A percentile compares a stretch with the other conserved stretches of the same genome.
phyloP scores from a whole-genome alignment of 1,140 invertebrate species.

The Myzus persicae region DNA sequence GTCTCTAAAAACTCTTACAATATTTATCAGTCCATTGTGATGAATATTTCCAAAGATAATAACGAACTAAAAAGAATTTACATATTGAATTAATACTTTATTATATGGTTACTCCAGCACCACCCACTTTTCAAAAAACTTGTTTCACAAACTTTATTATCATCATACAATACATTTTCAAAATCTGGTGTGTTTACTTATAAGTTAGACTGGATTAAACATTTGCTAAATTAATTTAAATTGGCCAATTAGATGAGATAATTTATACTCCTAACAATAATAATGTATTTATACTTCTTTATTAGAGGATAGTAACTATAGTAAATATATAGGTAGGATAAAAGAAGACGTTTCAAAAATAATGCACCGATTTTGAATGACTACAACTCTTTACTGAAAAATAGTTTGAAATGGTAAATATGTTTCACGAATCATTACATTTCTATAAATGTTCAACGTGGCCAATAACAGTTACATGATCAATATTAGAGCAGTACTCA shows the following conservation, averaged over 20 bases:
- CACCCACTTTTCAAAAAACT: background rate
- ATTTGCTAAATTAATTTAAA: background rate
- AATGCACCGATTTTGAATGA: too few relatives aligned
- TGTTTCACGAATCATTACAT: too few relatives aligned
- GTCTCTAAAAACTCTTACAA: constrained; percentile 28
- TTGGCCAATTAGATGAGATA: too few relatives aligned
- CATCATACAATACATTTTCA: background rate
- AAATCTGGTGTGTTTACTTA: background rate
- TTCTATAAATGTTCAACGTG: too few relatives aligned
- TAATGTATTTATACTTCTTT: background rate
- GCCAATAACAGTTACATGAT: too few relatives aligned
- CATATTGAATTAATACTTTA: constrained; percentile 21
- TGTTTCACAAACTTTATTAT: background rate
- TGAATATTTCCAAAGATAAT: background rate
- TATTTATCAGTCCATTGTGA: constrained; percentile 32
- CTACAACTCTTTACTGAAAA: too few relatives aligned
- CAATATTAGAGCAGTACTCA: too few relatives aligned
- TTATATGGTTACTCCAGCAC: background rate
- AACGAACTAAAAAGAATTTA: background rate
- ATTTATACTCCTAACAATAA: background rate
- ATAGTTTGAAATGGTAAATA: too few relatives aligned
- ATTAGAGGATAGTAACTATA: background rate
- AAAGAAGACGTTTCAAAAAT: background rate
- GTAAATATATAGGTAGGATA: too few relatives aligned
- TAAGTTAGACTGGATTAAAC: background rate